A percentile compares a stretch with the other conserved stretches of the same genome.
Evolutionary conservation across 2,113 vertebrate species (phyloP).

Genomic region (Cololabis saira): DNA sequence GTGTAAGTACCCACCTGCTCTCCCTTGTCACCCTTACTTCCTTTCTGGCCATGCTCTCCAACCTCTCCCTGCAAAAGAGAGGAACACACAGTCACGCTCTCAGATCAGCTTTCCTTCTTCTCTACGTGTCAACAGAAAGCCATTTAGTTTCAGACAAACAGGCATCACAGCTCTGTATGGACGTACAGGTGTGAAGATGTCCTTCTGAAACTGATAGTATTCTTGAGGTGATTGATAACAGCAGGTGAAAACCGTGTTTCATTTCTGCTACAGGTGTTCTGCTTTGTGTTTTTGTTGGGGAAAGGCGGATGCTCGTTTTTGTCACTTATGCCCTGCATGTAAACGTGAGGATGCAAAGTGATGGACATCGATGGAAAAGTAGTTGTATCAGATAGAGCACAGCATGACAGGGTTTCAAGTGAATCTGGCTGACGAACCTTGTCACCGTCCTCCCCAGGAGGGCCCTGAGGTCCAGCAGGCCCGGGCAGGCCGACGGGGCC

Average conservation of each 20-base stretch:
- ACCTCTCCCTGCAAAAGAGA: slow-evolving; percentile 90
- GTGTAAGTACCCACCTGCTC: slow-evolving; percentile 86
- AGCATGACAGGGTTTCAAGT: no score
- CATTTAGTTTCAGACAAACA: slow-evolving; percentile 1
- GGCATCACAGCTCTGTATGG: background rate
- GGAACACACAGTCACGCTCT: slow-evolving; percentile 39
- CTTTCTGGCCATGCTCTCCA: slow-evolving; percentile 96
- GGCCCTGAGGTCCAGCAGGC: slow-evolving; percentile 93
- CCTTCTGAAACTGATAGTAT: slow-evolving; percentile 1
- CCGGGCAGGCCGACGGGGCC: slow-evolving; percentile 97
- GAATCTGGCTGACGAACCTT: slow-evolving; percentile 83
- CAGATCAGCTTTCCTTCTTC: slow-evolving; percentile 1
- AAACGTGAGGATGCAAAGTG: no score
- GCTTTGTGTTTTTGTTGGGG: background rate
- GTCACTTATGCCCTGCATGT: no score
- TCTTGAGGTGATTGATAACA: slow-evolving; percentile 34
- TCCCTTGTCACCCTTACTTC: slow-evolving; percentile 96
- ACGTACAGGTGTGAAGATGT: background rate
- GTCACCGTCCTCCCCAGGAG: slow-evolving; percentile 97
- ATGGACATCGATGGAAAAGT: no score
- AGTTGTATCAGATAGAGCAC: no score
- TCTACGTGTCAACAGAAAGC: slow-evolving; percentile 11
- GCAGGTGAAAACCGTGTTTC: slow-evolving; percentile 44
- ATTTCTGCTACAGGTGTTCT: slow-evolving; percentile 15
- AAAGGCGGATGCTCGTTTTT: no score